Base-by-base conservation (phyloP, 1,140 invertebrate species). In the Copidosoma floridanum region DNA sequence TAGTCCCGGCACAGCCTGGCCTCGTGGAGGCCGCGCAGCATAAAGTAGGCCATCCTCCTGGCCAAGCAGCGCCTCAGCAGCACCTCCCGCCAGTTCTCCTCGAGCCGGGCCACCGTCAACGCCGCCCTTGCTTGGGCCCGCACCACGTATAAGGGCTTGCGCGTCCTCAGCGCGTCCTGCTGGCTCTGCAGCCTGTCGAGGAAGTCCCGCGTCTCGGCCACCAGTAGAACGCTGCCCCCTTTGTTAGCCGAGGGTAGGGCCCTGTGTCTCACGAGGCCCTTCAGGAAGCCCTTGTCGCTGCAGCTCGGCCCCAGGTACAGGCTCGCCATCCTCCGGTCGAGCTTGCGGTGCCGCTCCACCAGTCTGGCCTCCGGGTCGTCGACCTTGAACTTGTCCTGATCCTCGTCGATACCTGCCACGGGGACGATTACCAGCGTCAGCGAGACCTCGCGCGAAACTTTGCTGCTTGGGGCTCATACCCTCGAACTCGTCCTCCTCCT, bases 401-500 rank as follows among this genome's bases (percentile, higher is more conserved):
- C 70, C 35, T 74, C 68, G 0, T 67, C 70, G 24, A 76, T 64
- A 3, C 63, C 74, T 75, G 41, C 11, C 32, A 35, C 32, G 7
- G 32, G 14, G 32, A 8, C 32, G 32, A 6, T 6, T 14, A 35
- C 32, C 32, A 35, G 7, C 14, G 6, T 35, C 14, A 6, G 32
- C 32, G 32, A 35, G 32, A 14, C 32, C 7, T 35, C 6, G 29
- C 29, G 6, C 29, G 29, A 32, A 32, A 0, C 29, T 32, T 12
- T 32, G 29, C 29, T 12, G n/a, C n/a, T n/a, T n/a, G 21, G 26
- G 27, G 16, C 10, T 37, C 12, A 12, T 63, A 76, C 74, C 75
- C 60, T 65, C 65, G 43, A 78, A 66, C 38, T 77, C 72, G 46
- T 77, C 67, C 18, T 71, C 69, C 37, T 71, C 63, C 53, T 68